Evolutionary conservation across 2,797 vertebrate genomes (phyloP), one percentile per base, ranked within the genome.

Genomic region (Danio kyathit): DNA sequence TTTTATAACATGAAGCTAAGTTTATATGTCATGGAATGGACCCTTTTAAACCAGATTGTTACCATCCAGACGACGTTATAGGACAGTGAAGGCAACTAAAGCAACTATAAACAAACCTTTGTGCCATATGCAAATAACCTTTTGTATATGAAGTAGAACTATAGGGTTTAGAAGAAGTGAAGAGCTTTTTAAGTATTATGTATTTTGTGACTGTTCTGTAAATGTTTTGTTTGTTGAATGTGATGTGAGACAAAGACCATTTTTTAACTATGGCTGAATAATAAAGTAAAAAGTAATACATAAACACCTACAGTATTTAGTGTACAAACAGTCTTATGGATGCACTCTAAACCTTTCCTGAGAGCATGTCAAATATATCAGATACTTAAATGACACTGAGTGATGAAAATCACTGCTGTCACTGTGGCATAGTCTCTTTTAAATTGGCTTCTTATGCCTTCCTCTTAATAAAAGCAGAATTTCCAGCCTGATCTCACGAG

Each of bases 391-490:
- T 29, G 29, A 1, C 3, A 29, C 29, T 29, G 1, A 29, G 3
- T 29, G 29, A 90, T 91, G 84, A 91, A 92, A 90, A 89, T 81
- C 84, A 85, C 76, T 61, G 49, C 86, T 84, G 87, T 88, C 84
- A 87, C 80, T 85, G 69, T 70, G 82, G 85, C 85, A 91, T 89
- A 89, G 80, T 84, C 80, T 85, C 82, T 80, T 89, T 89, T 89
- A 29, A 29, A 29, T 29, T 29, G 29, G 29, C 29, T 29, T 29
- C 29, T 87, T 89, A 88, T 90, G 88, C 89, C 87, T 84, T 57
- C 49, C 79, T 93, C 29, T 90, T 91, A 92, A 93, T 93, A 93
- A 94, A 93, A 92, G 87, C 40, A 77, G 91, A 89, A 92, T 94
- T n/a, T n/a, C n/a, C n/a, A n/a, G n/a, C n/a, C n/a, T n/a, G n/a